Evolutionary conservation across 2,113 vertebrate genomes (phyloP).

Genomic region (Neomonachus schauinslandi): DNA sequence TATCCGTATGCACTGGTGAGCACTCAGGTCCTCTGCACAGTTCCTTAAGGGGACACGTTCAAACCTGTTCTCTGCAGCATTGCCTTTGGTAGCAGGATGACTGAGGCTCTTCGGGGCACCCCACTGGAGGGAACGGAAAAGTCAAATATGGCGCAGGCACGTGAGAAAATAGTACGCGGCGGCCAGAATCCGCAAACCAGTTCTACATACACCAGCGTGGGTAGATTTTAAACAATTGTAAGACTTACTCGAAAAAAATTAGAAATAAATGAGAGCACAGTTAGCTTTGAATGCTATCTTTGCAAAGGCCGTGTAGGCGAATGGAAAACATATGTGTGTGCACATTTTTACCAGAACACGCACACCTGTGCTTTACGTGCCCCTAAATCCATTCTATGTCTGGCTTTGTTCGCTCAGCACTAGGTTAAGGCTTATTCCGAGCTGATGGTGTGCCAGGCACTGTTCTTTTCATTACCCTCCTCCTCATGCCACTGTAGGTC

Average conservation of each 20-base stretch:
- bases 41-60: background rate
- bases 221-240: background rate
- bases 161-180: background rate
- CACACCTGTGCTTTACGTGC: background rate
- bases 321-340: background rate
- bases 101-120: background rate
- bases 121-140: background rate
- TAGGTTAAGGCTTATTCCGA: background rate
- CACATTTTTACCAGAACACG: background rate
- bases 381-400: background rate
- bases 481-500: background rate
- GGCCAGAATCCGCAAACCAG: background rate
- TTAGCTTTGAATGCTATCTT: background rate
- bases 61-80: background rate
- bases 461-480: background rate
- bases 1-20: rapidly evolving
- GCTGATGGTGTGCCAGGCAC: no score
- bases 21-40: no score
- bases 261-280: background rate
- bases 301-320: background rate
- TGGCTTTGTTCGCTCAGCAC: background rate
- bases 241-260: background rate
- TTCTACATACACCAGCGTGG: rapidly evolving
- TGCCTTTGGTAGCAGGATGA: background rate
- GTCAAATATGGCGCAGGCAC: background rate